These are phyloP conservation scores for Pedionomus torquatus DNA, from an alignment of 2,113 vertebrate species.

Conservation along the genomic window DNA sequence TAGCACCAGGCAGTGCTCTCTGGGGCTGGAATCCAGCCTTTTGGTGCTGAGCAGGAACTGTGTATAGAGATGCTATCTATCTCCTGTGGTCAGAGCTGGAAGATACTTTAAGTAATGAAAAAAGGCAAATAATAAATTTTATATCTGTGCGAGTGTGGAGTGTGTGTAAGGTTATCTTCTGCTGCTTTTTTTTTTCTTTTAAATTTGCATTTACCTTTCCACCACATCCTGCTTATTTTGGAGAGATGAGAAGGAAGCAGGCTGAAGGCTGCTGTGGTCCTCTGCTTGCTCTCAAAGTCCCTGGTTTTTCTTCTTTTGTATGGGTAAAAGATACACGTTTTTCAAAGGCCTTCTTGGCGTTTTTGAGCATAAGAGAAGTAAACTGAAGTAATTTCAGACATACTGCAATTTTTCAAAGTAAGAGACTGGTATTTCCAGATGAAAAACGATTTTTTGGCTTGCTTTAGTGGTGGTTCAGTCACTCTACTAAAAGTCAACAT, in stretches of 20 bases:
- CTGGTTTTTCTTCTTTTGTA: neutral
- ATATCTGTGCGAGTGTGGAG: neutral
- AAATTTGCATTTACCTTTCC: neutral
- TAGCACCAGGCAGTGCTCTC: neutral
- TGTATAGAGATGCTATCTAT: neutral
- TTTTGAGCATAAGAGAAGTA: neutral
- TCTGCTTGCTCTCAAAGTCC: neutral
- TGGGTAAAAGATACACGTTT: neutral
- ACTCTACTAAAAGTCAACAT: neutral
- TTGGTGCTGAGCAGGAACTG: neutral
- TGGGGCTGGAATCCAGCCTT: neutral
- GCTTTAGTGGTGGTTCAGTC: neutral
- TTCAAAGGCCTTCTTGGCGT: neutral
- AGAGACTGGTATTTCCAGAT: neutral
- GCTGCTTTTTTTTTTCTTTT: neutral
- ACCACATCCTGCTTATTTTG: neutral
- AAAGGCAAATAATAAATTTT: neutral
- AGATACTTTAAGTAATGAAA: neutral
- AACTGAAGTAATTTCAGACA: slow-evolving; percentile 20
- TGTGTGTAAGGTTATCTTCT: neutral
- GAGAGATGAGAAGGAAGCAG: neutral
- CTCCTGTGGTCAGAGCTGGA: neutral
- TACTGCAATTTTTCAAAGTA: neutral
- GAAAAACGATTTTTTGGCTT: neutral
- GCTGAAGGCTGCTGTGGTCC: neutral